These are phyloP conservation scores for Drosophila sechellia DNA, from an alignment of 1,140 invertebrate species.

Conservation along the genomic window DNA sequence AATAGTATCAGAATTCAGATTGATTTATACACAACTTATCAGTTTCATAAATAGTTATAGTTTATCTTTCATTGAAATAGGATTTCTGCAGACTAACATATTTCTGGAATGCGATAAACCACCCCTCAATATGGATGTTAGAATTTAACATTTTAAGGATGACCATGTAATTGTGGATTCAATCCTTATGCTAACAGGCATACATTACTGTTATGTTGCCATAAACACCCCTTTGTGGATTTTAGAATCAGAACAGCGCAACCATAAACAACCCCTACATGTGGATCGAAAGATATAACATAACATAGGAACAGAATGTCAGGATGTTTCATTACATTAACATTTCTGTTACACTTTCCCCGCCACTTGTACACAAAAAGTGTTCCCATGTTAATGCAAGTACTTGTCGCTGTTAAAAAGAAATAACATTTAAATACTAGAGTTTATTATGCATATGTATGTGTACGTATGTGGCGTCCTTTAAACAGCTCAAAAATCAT, in stretches of 20 bases:
- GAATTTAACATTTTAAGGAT: neutral
- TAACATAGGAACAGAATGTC: neutral
- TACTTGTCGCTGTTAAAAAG: neutral
- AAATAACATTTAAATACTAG: neutral
- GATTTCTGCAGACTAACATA: neutral
- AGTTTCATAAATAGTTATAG: too few relatives aligned
- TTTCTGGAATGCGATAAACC: too few relatives aligned
- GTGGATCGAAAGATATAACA: neutral
- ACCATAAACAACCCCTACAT: slow-evolving; percentile 13
- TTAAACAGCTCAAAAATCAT: slow-evolving; percentile 11
- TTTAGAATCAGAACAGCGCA: too few relatives aligned
- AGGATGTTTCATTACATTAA: neutral
- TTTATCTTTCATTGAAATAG: neutral
- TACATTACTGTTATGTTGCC: neutral
- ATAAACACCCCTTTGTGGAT: neutral
- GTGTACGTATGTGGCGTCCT: neutral
- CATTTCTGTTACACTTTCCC: neutral
- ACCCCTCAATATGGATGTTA: neutral
- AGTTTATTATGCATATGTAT: neutral
- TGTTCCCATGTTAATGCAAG: slow-evolving; percentile 41
- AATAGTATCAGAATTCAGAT: neutral
- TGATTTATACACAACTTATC: too few relatives aligned
- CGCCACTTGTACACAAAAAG: neutral
- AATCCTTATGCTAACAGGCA: neutral
- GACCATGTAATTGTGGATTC: neutral